Percentiles rank a stretch among this genome's conserved stretches.
Conservation (phyloP, 2,888 invertebrate genomes). For the Acleris emargana region DNA sequence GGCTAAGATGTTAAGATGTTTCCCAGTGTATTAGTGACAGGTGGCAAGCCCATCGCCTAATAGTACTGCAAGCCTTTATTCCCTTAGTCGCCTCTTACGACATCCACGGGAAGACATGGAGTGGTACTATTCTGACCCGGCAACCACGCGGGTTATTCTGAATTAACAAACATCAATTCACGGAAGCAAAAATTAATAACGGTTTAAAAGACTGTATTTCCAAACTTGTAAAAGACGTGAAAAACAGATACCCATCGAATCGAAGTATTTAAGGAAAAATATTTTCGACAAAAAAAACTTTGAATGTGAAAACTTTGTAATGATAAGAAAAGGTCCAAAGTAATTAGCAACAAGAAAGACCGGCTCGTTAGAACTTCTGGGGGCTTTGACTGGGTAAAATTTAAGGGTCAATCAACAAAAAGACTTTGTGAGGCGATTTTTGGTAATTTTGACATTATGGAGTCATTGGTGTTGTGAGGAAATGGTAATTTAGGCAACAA, state of each 20-base stretch:
- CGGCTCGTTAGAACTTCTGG: conserved; percentile 42
- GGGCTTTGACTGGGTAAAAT: conserved; percentile 45
- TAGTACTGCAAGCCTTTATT: too few species aligned
- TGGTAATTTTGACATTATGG: conserved; percentile 3
- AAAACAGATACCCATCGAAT: conserved; percentile 6
- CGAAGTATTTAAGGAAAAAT: conserved; percentile 32
- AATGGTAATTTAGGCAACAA: too few species aligned
- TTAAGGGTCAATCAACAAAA: conserved; percentile 45
- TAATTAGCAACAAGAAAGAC: conserved; percentile 44
- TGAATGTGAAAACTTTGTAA: conserved; percentile 40
- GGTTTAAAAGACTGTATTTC: not conserved
- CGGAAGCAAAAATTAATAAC: not conserved
- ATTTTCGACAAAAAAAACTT: conserved; percentile 35
- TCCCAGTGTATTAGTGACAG: too few species aligned
- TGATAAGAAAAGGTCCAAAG: conserved; percentile 43
- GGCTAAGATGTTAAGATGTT: too few species aligned
- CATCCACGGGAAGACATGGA: too few species aligned
- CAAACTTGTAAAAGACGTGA: not conserved
- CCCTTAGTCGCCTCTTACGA: too few species aligned
- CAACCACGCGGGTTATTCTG: too few species aligned
- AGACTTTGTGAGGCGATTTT: conserved; percentile 2
- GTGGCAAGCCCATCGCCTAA: too few species aligned
- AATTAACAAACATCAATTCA: too few species aligned
- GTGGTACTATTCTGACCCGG: too few species aligned
- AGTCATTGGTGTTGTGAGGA: not conserved